Evolutionary conservation across 2,888 invertebrate species (phyloP).

Genomic region (Portevinia maculata): DNA sequence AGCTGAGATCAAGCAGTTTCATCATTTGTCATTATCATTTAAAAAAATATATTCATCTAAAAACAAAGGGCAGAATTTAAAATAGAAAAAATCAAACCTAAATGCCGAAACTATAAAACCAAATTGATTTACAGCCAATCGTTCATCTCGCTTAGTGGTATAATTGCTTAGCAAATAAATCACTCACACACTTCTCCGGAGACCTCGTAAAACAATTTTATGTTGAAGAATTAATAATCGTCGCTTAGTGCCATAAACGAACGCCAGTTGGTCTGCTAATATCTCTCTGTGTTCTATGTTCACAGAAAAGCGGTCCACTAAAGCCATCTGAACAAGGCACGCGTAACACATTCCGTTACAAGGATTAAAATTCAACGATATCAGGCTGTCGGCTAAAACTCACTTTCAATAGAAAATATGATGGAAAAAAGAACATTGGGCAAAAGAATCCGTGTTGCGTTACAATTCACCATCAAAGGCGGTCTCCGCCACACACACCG

Average conservation of each 20-base stretch:
- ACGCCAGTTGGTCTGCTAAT: slow-evolving; percentile 72
- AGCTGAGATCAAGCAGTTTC: slow-evolving; percentile 6
- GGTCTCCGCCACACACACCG: slow-evolving; percentile 66
- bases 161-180: slow-evolving; percentile 63
- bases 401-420: slow-evolving; percentile 55
- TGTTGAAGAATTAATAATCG: slow-evolving; percentile 71
- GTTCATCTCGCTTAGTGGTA: slow-evolving; percentile 59
- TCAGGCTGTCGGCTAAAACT: slow-evolving; percentile 58
- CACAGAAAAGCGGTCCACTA: slow-evolving; percentile 58
- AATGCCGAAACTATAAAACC: slow-evolving; percentile 19
- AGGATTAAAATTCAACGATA: slow-evolving; percentile 68
- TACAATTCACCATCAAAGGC: slow-evolving; percentile 69
- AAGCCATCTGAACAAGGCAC: slow-evolving; percentile 62
- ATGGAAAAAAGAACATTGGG: slow-evolving; percentile 59
- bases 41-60: neutral
- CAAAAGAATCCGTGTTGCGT: slow-evolving; percentile 70
- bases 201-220: slow-evolving; percentile 68
- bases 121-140: slow-evolving; percentile 63
- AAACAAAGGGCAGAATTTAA: slow-evolving; percentile 20
- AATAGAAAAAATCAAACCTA: neutral
- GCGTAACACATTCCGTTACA: slow-evolving; percentile 73
- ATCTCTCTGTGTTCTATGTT: slow-evolving; percentile 40
- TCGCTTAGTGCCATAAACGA: slow-evolving; percentile 45
- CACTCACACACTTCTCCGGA: slow-evolving; percentile 47
- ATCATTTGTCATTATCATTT: slow-evolving; percentile 12